Evolutionary conservation across 1,140 invertebrate species (phyloP), one percentile per base, ranked within the genome.

Genomic region (Ylistrum balloti): DNA sequence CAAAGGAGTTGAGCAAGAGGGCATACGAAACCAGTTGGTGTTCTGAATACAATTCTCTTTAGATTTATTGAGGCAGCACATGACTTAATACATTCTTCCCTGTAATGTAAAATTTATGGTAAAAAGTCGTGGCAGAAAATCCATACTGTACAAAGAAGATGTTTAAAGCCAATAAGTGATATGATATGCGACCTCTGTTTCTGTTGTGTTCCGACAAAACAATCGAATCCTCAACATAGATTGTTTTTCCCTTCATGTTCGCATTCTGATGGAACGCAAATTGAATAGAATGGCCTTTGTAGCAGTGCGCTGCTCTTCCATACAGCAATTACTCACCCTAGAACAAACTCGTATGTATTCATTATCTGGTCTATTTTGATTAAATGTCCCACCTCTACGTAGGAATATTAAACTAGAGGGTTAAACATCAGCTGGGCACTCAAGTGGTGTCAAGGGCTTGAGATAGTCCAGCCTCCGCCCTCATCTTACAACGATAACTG

Each of bases 121-220:
- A 74, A 74, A 28, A 74, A 74, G n/a, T 74, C 56, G 3, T 28
- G 56, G 56, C 56, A 74, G 56, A 74, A 74, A 74, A 74, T 74
- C 56, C 11, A 74, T 74, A 74, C 56, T 13, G 13, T 38, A 38
- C 35, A 38, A 38, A 38, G 17, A 28, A 74, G 0, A 74, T 28
- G 56, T 74, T n/a, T 17, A 74, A 74, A 28, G 2, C 17, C 56
- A 74, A 28, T 74, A 28, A 38, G 35, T 11, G 56, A 28, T 74
- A 74, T 74, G 56, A 74, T 74, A n/a, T 3, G n/a, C 22, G 5
- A n/a, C n/a, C 15, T 28, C 1, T 45, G 9, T 13, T 45, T 9
- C 41, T 5, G n/a, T 74, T 5, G 56, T 45, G 41, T 45, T 13
- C 56, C n/a, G 5, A 17, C 5, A 74, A 74, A 74, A 74, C 56